Evolutionary conservation across 1,140 invertebrate species (phyloP).

Genomic region (Tetraneura akinire): DNA sequence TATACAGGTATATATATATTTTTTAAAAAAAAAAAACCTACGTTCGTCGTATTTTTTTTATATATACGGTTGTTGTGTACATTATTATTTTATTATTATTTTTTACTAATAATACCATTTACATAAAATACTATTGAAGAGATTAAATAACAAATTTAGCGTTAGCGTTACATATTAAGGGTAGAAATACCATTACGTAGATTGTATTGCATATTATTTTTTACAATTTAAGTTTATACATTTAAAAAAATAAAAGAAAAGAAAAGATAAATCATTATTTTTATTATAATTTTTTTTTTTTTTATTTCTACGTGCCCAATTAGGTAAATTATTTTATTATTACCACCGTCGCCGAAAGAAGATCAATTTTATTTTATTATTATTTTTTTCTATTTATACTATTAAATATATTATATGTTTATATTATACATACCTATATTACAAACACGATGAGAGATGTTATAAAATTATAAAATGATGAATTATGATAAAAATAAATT

Average conservation of each 20-base stretch:
- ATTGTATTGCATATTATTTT: background rate
- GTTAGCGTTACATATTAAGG: background rate
- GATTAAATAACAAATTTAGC: conserved; percentile 24
- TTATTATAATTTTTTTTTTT: conserved; percentile 25
- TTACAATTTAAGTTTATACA: background rate
- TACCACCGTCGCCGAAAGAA: background rate
- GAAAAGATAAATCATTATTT: no score
- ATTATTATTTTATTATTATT: no score
- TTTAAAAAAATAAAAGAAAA: conserved; percentile 5
- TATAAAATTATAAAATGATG: no score
- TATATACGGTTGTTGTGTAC: no score
- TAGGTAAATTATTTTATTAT: conserved; percentile 18
- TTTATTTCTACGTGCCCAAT: no score
- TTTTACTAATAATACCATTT: no score
- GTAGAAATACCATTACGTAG: background rate
- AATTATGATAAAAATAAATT: background rate
- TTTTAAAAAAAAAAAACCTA: no score
- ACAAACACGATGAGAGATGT: background rate
- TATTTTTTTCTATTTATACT: no score
- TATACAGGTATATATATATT: no score
- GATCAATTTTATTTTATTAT: conserved; percentile 2
- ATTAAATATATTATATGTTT: no score
- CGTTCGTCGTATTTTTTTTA: no score
- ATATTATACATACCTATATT: conserved; percentile 4
- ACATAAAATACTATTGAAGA: no score